Conservation (phyloP, 2,888 invertebrate genomes). For the Clunio marinus region DNA sequence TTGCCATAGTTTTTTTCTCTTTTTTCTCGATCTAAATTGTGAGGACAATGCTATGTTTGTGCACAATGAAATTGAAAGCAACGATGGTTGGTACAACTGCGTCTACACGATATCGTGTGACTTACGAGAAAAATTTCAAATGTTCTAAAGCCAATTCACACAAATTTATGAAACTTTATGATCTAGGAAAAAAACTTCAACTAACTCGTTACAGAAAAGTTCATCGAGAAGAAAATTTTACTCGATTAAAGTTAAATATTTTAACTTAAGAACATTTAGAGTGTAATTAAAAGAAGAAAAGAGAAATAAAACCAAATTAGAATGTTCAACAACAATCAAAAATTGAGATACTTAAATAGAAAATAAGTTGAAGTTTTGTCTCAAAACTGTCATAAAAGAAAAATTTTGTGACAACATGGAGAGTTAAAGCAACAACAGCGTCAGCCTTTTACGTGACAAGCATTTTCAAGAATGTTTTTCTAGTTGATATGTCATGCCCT, state of each 20-base stretch:
- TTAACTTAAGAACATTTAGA: background rate
- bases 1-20: constrained; percentile 37
- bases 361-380: too few relatives aligned
- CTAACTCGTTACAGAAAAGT: background rate
- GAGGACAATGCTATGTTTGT: constrained; percentile 2
- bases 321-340: too few relatives aligned
- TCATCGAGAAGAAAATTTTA: background rate
- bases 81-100: background rate
- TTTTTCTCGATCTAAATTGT: background rate
- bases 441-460: constrained; percentile 22
- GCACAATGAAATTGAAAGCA: constrained; percentile 30
- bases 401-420: too few relatives aligned
- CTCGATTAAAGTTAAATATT: background rate
- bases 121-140: background rate
- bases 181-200: background rate
- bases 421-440: background rate
- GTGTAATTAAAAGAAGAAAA: too few relatives aligned
- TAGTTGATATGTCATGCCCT: background rate
- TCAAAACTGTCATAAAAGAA: too few relatives aligned
- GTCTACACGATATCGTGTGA: background rate
- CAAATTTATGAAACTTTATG: background rate
- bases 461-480: background rate
- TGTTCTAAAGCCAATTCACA: background rate
- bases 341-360: too few relatives aligned
- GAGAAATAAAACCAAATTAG: too few relatives aligned